Evolutionary conservation across 2,888 invertebrate species (phyloP).

Genomic region (Rhagonycha fulva): DNA sequence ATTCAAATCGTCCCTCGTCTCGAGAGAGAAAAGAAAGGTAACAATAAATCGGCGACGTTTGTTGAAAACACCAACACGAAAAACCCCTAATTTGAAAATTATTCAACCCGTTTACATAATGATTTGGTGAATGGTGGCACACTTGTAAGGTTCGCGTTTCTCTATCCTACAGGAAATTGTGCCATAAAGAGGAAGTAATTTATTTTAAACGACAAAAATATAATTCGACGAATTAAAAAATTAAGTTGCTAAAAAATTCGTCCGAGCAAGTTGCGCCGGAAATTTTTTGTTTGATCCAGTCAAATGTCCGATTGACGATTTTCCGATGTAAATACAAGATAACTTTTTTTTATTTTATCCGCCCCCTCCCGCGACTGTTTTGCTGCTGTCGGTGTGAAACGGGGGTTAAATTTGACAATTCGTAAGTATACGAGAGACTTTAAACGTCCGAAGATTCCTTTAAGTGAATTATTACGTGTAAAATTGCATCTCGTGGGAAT

Average conservation of each 20-base stretch:
- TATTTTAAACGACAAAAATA: not conserved
- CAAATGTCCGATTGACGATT: too few relatives aligned
- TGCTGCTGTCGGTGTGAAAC: too few relatives aligned
- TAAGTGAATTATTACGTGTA: constrained; percentile 20
- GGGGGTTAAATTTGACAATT: constrained; percentile 5
- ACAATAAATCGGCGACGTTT: constrained; percentile 3
- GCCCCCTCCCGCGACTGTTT: too few relatives aligned
- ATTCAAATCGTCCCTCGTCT: not conserved
- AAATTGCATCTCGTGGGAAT: constrained; percentile 23
- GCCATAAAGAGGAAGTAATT: not conserved
- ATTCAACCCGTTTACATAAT: constrained; percentile 3
- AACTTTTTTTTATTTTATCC: too few relatives aligned
- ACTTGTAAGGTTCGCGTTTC: not conserved
- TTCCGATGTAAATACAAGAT: too few relatives aligned
- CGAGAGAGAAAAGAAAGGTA: not conserved
- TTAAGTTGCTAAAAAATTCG: not conserved
- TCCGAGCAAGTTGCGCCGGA: not conserved
- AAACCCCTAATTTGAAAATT: constrained; percentile 7
- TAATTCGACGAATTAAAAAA: not conserved
- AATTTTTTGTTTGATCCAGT: too few relatives aligned
- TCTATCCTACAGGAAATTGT: not conserved
- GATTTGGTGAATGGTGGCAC: not conserved
- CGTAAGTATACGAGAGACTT: constrained; percentile 12
- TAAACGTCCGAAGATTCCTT: constrained; percentile 20
- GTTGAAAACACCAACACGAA: constrained; percentile 1